Conservation (phyloP, 2,113 vertebrate species). For the Neogale vison region DNA sequence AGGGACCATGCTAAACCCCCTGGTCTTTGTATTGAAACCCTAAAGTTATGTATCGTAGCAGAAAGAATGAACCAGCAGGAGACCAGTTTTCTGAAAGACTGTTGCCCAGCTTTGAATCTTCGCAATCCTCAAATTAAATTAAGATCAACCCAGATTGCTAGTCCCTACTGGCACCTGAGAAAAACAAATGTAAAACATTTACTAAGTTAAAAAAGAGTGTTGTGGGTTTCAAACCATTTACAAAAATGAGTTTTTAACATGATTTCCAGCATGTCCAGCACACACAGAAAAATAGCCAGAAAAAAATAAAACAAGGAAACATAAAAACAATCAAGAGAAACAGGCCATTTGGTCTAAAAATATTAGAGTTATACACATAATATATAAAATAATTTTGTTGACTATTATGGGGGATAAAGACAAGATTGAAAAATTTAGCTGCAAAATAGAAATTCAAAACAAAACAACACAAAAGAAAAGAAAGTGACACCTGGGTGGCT, state of each 20-base stretch:
- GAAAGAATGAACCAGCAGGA: not conserved
- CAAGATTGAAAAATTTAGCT: not conserved
- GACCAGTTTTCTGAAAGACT: not conserved
- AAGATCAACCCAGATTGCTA: not conserved
- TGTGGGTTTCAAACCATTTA: not conserved
- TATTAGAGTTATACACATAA: not conserved
- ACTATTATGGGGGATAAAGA: not conserved
- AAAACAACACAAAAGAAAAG: not conserved
- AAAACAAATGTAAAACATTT: constrained; percentile 14
- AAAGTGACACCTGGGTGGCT: not conserved
- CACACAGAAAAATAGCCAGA: not conserved
- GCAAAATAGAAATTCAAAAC: not conserved
- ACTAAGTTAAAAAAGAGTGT: not conserved
- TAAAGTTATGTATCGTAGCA: not conserved
- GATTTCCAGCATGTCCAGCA: not conserved
- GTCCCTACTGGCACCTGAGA: not conserved
- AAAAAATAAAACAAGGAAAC: not conserved
- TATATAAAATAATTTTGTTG: not conserved
- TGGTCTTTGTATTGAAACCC: not conserved
- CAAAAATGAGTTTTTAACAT: not conserved
- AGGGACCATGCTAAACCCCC: not conserved
- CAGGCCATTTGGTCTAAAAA: not conserved
- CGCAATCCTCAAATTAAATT: not conserved
- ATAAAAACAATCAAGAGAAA: not conserved
- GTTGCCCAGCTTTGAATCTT: not conserved